These are phyloP conservation scores for Bagarius yarrelli DNA, from an alignment of 2,113 vertebrate genomes.

Conservation along the genomic window DNA sequence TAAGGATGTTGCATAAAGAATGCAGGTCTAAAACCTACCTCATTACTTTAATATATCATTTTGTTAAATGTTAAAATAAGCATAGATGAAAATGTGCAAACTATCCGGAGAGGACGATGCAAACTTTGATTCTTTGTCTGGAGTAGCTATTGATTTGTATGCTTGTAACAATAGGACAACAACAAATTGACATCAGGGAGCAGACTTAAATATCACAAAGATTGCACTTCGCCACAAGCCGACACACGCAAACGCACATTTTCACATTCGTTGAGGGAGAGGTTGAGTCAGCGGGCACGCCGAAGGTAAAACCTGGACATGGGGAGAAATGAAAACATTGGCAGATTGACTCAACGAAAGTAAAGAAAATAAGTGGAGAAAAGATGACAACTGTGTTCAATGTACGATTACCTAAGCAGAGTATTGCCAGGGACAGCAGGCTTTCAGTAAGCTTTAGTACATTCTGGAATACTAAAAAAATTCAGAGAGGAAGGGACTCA, in stretches of 20 bases:
- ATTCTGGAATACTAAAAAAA: conserved; percentile 9
- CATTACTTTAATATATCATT: not conserved
- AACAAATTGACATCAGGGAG: conserved; percentile 34
- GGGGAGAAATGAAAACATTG: conserved; percentile 3
- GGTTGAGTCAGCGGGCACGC: conserved; percentile 28
- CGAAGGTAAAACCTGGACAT: conserved; percentile 19
- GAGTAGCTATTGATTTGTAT: conserved; percentile 8
- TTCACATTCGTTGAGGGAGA: conserved; percentile 21
- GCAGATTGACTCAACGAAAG: conserved; percentile 28
- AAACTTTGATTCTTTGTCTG: not conserved
- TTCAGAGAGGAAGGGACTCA: not conserved
- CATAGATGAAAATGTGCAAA: not conserved
- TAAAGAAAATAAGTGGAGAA: conserved; percentile 4
- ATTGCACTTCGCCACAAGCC: conserved; percentile 13
- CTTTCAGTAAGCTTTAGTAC: conserved; percentile 13
- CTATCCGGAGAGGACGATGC: not conserved
- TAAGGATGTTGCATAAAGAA: not conserved
- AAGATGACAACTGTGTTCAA: conserved; percentile 22
- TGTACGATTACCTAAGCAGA: conserved; percentile 30
- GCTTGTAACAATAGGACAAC: conserved; percentile 23
- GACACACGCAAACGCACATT: conserved; percentile 27
- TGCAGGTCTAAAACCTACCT: not conserved
- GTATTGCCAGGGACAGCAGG: conserved; percentile 13
- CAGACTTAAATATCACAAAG: conserved; percentile 31
- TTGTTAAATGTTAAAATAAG: not conserved